Evolutionary conservation across 2,797 vertebrate genomes (phyloP).

Genomic region (Neomorphus geoffroyi): DNA sequence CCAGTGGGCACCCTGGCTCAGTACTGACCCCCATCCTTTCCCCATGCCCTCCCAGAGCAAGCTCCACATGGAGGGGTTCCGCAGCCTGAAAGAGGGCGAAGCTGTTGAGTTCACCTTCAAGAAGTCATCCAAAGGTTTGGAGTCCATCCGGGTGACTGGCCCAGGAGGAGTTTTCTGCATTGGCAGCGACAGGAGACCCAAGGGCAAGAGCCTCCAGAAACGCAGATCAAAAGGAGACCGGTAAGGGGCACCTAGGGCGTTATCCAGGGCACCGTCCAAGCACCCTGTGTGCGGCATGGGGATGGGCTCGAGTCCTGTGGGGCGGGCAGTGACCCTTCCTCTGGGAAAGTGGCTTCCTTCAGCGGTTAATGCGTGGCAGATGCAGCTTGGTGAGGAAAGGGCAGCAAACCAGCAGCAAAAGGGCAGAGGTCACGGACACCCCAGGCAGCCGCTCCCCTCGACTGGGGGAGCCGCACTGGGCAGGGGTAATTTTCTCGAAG

Average conservation of each 20-base stretch:
- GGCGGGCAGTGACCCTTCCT: neutral
- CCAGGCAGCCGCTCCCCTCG: conserved; percentile 10
- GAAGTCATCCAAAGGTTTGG: conserved; percentile 93
- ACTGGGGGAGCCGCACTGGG: neutral
- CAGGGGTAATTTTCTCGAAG: neutral
- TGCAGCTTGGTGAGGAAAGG: conserved; percentile 78
- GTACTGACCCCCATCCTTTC: neutral
- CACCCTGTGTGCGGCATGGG: neutral
- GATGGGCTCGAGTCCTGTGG: neutral
- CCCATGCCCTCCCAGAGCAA: conserved; percentile 84
- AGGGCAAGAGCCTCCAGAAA: conserved; percentile 93
- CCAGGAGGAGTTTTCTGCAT: conserved; percentile 90
- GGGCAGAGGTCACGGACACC: conserved; percentile 85
- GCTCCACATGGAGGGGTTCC: conserved; percentile 97
- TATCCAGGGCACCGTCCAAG: neutral
- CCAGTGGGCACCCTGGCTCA: fast-evolving
- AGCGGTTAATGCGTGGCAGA: conserved; percentile 87
- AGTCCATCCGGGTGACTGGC: conserved; percentile 91
- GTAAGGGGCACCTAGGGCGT: conserved; percentile 64
- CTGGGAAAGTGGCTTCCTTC: conserved; percentile 67
- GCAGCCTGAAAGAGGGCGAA: conserved; percentile 96
- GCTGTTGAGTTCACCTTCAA: conserved; percentile 95
- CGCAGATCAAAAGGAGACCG: conserved; percentile 92
- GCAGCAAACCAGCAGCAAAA: conserved; percentile 40
- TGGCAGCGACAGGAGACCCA: conserved; percentile 93